Conservation (phyloP, 2,888 invertebrate species). For the Operophtera brumata region DNA sequence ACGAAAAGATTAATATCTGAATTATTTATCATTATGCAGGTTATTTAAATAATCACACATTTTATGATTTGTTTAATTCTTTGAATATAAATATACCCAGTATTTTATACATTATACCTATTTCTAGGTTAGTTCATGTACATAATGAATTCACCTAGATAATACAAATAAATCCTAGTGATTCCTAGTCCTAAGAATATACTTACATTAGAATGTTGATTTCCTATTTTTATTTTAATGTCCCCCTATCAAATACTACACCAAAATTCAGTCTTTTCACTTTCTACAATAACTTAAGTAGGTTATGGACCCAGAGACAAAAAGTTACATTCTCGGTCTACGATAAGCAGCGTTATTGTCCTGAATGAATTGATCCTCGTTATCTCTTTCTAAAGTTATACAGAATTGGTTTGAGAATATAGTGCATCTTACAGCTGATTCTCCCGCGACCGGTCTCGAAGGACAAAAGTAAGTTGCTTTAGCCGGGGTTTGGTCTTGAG, state of each 20-base stretch:
- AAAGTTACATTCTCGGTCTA: constrained; percentile 46
- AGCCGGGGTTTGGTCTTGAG: constrained; percentile 54
- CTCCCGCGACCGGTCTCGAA: constrained; percentile 55
- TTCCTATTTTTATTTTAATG: neutral
- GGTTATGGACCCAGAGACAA: neutral
- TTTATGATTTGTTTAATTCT: too few relatives aligned
- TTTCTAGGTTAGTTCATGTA: too few relatives aligned
- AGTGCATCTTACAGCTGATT: constrained; percentile 58
- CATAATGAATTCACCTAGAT: too few relatives aligned
- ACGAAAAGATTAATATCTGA: too few relatives aligned
- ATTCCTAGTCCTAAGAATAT: constrained; percentile 1
- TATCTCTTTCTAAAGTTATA: constrained; percentile 62
- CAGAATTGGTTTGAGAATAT: constrained; percentile 73
- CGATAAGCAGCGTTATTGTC: constrained; percentile 49
- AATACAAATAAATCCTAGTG: neutral
- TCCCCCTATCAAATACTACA: neutral
- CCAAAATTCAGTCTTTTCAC: constrained; percentile 28
- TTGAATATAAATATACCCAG: too few relatives aligned
- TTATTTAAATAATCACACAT: too few relatives aligned
- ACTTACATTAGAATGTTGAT: neutral
- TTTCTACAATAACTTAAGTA: constrained; percentile 8
- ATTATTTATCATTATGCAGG: too few relatives aligned
- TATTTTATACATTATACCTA: too few relatives aligned
- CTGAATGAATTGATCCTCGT: constrained; percentile 61
- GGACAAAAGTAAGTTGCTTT: constrained; percentile 70